Conservation (phyloP, 2,888 invertebrate species). For the Mythimna ferrago region DNA sequence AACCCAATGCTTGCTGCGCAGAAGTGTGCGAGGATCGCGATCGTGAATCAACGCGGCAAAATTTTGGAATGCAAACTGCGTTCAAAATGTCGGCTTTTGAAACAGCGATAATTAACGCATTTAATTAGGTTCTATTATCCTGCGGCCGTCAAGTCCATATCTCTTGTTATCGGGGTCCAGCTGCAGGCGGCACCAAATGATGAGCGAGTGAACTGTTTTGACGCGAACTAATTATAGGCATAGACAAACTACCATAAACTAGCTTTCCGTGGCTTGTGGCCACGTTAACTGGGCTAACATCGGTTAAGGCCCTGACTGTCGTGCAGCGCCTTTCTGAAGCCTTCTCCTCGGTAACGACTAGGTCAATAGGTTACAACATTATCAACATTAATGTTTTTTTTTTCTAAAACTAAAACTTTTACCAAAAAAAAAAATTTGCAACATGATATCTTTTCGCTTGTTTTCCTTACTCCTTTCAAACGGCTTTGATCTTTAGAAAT, state of each 20-base stretch:
- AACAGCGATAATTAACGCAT: slow-evolving; percentile 37
- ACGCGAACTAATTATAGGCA: slow-evolving; percentile 52
- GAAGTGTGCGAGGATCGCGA: neutral
- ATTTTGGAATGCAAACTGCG: slow-evolving; percentile 29
- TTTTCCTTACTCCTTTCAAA: too few species aligned
- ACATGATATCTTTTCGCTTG: too few species aligned
- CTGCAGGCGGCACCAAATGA: slow-evolving; percentile 48
- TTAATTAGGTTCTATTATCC: slow-evolving; percentile 56
- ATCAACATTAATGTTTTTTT: too few species aligned
- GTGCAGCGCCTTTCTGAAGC: too few species aligned
- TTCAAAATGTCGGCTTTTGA: slow-evolving; percentile 31
- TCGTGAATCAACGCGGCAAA: slow-evolving; percentile 13
- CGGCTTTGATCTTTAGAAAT: too few species aligned
- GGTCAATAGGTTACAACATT: too few species aligned
- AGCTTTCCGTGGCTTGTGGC: slow-evolving; percentile 13
- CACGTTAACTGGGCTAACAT: slow-evolving; percentile 65
- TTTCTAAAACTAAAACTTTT: too few species aligned
- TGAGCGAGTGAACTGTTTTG: slow-evolving; percentile 45
- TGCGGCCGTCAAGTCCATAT: slow-evolving; percentile 41
- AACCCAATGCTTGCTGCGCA: slow-evolving; percentile 22
- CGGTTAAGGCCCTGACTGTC: neutral
- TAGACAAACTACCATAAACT: slow-evolving; percentile 33
- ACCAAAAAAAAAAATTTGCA: too few species aligned
- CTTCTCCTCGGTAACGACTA: too few species aligned
- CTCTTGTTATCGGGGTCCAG: slow-evolving; percentile 51